Percentiles rank a stretch among this genome's conserved stretches.
phyloP scores from a whole-genome alignment of 2,888 invertebrate species.

The Scelioninae gen. 1 region DNA sequence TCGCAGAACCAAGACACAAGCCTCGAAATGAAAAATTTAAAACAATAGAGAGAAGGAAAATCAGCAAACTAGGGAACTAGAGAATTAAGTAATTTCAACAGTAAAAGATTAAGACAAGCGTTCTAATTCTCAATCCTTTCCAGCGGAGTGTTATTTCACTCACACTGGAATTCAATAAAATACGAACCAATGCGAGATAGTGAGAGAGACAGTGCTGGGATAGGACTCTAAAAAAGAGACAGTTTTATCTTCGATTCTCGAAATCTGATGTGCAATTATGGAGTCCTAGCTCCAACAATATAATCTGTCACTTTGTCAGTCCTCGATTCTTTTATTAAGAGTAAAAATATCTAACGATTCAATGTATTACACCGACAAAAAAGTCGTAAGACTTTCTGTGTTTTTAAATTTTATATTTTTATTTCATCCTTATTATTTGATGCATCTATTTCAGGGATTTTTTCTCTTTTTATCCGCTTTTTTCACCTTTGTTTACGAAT shows the following conservation, averaged over 20 bases:
- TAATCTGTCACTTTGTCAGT: constrained; percentile 59
- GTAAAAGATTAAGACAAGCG: constrained; percentile 57
- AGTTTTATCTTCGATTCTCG: constrained; percentile 57
- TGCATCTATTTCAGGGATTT: too few species aligned
- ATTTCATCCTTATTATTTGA: constrained; percentile 7
- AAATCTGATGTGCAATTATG: constrained; percentile 63
- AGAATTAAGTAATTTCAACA: constrained; percentile 42
- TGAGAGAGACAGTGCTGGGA: constrained; percentile 14
- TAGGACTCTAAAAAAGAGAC: constrained; percentile 41
- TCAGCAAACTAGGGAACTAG: constrained; percentile 32
- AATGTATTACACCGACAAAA: constrained; percentile 45
- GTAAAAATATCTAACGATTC: constrained; percentile 57
- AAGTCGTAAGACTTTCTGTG: constrained; percentile 48
- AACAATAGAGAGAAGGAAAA: too few species aligned
- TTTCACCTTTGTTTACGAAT: constrained; percentile 38
- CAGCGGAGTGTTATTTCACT: constrained; percentile 53
- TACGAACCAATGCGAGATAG: constrained; percentile 34
- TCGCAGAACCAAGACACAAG: too few species aligned
- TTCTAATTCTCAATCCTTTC: constrained; percentile 53
- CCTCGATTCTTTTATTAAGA: constrained; percentile 59
- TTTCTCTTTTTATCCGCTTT: constrained; percentile 13
- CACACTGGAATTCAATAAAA: constrained; percentile 58
- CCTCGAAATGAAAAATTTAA: too few species aligned
- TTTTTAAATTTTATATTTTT: constrained; percentile 12
- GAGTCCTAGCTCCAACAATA: constrained; percentile 45